Base-by-base conservation (phyloP, 2,888 invertebrate genomes). In the Xanthorhoe designata region DNA sequence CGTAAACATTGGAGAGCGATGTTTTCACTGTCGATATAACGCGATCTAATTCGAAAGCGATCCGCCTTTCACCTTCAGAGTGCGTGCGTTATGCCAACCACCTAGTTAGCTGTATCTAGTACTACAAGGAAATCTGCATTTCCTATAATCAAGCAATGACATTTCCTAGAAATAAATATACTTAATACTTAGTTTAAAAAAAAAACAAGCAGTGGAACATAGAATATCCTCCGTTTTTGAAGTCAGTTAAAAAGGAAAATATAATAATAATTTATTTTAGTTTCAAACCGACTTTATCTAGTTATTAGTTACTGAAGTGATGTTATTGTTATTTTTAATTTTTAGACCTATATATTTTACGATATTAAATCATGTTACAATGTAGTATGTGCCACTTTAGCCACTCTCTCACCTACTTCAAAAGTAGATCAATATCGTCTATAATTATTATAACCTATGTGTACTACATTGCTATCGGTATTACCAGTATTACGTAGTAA, bases 41-140 rank as follows among this genome's bases (percentile, higher is more conserved):
- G 88, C 89, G 91, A 89, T 91, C 90, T 89, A 90, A 90, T 89
- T 92, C 89, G 92, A 92, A 92, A 92, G 92, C 87, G 89, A 91
- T 91, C 87, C 84, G 89, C 92, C 92, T 92, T 92, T 92, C 92
- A 91, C 92, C 90, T 91, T 86, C 85, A 84, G 86, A 88, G 85
- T 80, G 72, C 76, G 83, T 83, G 80, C 82, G 77, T 77, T 82
- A 82, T 81, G 82, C 75, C 74, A 72, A 70, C 64, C 70, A 71
- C 69, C 68, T n/a, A 52, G 35, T 74, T 75, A 51, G 51, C 51
- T 59, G 38, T 18, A 38, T 13, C 18, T 17, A 42, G 38, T 42
- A 38, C 38, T 38, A 2, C 13, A 13, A 42, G 13, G 38, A 42
- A 42, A 42, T 42, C 38, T 42, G 38, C 38, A 42, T 42, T 42